phyloP scores from a whole-genome alignment of 2,888 invertebrate genomes.

The Sipha maydis region DNA sequence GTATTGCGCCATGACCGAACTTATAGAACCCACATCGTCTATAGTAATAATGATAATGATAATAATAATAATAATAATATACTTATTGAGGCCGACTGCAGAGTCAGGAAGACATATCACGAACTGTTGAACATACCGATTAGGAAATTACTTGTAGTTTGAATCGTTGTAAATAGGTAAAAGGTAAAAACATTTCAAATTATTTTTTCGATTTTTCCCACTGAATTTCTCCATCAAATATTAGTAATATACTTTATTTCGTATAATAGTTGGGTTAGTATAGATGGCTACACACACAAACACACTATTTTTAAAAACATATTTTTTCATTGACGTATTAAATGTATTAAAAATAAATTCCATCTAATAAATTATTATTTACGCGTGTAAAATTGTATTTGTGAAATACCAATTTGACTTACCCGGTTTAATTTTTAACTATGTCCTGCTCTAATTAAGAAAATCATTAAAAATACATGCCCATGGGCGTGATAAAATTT shows the following conservation, averaged over 20 bases:
- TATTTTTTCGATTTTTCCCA: background rate
- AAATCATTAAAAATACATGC: background rate
- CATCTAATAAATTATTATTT: background rate
- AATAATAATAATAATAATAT: background rate
- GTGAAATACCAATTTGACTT: background rate
- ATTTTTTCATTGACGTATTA: background rate
- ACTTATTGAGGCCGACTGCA: background rate
- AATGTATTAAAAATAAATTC: background rate
- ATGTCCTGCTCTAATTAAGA: background rate
- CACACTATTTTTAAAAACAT: background rate
- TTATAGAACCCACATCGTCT: background rate
- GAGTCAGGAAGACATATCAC: background rate
- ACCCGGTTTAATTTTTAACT: background rate
- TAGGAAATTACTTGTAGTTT: background rate
- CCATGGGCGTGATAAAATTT: background rate
- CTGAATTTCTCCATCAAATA: background rate
- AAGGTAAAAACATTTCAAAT: background rate
- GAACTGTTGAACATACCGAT: slow-evolving; percentile 2
- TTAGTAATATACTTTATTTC: too few species aligned
- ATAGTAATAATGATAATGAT: background rate
- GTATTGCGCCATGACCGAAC: background rate
- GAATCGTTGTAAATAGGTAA: too few species aligned
- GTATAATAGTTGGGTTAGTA: too few species aligned
- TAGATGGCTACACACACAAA: background rate
- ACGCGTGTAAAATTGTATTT: background rate